Evolutionary conservation across 2,888 invertebrate species (phyloP).

Genomic region (Heliconius aoede): DNA sequence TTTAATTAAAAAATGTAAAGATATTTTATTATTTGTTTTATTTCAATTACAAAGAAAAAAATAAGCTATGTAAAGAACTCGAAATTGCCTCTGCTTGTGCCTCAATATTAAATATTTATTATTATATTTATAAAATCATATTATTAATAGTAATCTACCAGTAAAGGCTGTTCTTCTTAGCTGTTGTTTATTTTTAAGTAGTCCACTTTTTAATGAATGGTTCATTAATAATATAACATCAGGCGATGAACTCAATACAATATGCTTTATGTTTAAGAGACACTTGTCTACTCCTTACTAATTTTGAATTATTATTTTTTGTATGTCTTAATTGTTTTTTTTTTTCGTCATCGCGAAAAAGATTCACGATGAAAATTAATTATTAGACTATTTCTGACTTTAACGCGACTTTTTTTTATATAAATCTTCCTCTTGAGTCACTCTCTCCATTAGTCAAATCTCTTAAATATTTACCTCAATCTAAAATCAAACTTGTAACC

Average conservation of each 20-base stretch:
- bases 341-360: too few species aligned
- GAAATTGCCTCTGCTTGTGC: too few species aligned
- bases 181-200: slow-evolving; percentile 23
- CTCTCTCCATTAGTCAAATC: too few species aligned
- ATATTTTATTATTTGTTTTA: too few species aligned
- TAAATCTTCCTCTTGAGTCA: too few species aligned
- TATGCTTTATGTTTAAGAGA: slow-evolving; percentile 18
- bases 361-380: not conserved
- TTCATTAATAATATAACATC: slow-evolving; percentile 30
- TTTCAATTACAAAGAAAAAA: too few species aligned
- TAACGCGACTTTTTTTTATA: not conserved
- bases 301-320: not conserved
- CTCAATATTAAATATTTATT: too few species aligned
- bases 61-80: too few species aligned
- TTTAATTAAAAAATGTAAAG: too few species aligned
- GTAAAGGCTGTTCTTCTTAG: not conserved
- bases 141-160: not conserved
- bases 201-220: slow-evolving; percentile 32
- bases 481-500: not conserved
- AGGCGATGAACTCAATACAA: slow-evolving; percentile 34
- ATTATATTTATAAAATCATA: too few species aligned
- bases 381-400: too few species aligned
- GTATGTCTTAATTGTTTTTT: not conserved
- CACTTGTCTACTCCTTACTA: not conserved
- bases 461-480: not conserved